A percentile compares a stretch with the other conserved stretches of the same genome.
These are phyloP conservation scores for Xyrauchen texanus DNA, from an alignment of 2,113 vertebrate genomes.

Conservation along the genomic window DNA sequence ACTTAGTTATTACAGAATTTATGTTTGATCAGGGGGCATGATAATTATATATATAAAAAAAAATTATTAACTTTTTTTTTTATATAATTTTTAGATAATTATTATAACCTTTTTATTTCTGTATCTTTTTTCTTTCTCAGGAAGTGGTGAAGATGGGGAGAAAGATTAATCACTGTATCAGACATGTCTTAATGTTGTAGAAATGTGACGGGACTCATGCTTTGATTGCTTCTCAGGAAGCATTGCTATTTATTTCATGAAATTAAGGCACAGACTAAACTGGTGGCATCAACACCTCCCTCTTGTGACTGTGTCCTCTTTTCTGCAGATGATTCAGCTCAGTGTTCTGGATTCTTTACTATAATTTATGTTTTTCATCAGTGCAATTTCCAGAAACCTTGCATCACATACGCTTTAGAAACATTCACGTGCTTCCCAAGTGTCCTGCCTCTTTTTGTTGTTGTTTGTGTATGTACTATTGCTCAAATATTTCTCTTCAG, in stretches of 20 bases:
- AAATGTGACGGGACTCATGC: constrained; percentile 21
- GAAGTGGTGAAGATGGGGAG: constrained; percentile 97
- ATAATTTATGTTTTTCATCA: constrained; percentile 55
- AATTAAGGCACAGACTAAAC: constrained; percentile 40
- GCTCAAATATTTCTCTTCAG: neutral
- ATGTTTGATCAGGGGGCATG: too few species aligned
- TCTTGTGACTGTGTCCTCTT: neutral
- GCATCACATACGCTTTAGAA: constrained; percentile 44
- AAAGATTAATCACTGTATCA: constrained; percentile 79
- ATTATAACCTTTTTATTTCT: neutral
- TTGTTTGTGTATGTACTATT: constrained; percentile 35
- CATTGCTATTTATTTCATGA: constrained; percentile 47
- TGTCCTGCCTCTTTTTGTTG: constrained; percentile 57
- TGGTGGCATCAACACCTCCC: neutral
- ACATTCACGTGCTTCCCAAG: constrained; percentile 61
- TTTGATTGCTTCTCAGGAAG: constrained; percentile 48
- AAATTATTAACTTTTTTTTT: too few species aligned
- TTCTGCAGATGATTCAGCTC: neutral
- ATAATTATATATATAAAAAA: too few species aligned
- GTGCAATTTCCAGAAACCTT: constrained; percentile 61
- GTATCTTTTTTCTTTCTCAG: constrained; percentile 66
- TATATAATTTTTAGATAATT: too few species aligned
- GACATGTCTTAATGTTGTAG: constrained; percentile 25
- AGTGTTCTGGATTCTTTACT: constrained; percentile 1
- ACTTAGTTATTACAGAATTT: too few species aligned